These are phyloP conservation scores for Montipora capricornis DNA, from an alignment of 64 coral and sea anemone genomes.

Conservation along the genomic window DNA sequence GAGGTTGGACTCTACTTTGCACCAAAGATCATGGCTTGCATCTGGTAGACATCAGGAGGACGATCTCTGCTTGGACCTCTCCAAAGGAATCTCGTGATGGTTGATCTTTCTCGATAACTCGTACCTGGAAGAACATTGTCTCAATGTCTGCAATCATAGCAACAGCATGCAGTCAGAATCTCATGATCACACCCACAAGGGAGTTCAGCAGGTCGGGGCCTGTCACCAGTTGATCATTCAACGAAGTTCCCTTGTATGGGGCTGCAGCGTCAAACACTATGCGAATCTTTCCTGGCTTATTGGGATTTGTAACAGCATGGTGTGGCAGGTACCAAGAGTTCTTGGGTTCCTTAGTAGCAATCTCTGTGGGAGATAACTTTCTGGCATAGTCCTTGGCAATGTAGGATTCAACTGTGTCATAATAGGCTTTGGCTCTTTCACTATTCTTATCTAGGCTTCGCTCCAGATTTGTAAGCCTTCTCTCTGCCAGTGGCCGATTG, in stretches of 20 bases:
- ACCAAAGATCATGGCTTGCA: constrained; percentile 48
- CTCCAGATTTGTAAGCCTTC: constrained; percentile 42
- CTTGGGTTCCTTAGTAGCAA: constrained; percentile 19
- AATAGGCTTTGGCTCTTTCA: constrained; percentile 21
- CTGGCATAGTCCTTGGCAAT: constrained; percentile 54
- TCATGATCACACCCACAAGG: constrained; percentile 25
- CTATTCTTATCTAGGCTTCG: constrained; percentile 55
- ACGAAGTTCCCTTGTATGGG: constrained; percentile 11
- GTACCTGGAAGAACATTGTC: constrained; percentile 67
- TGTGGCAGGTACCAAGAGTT: constrained; percentile 70
- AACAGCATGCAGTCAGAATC: constrained; percentile 1
- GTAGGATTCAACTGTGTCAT: constrained; percentile 40
- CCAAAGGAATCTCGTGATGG: constrained; percentile 51
- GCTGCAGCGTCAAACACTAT: constrained; percentile 68
- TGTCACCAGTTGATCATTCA: background rate
- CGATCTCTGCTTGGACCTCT: constrained; percentile 1
- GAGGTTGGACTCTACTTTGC: constrained; percentile 41
- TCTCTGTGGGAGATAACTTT: constrained; percentile 10
- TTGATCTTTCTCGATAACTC: background rate
- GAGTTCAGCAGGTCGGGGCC: background rate
- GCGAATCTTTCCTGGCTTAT: constrained; percentile 60
- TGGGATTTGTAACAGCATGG: constrained; percentile 56
- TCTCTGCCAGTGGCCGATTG: constrained; percentile 44
- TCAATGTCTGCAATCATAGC: constrained; percentile 58
- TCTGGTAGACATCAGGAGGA: constrained; percentile 21